Evolutionary conservation across 92 coral and sea anemone genomes (phyloP), one percentile per base, ranked within the genome.

Genomic region (Diadumene lineata): DNA sequence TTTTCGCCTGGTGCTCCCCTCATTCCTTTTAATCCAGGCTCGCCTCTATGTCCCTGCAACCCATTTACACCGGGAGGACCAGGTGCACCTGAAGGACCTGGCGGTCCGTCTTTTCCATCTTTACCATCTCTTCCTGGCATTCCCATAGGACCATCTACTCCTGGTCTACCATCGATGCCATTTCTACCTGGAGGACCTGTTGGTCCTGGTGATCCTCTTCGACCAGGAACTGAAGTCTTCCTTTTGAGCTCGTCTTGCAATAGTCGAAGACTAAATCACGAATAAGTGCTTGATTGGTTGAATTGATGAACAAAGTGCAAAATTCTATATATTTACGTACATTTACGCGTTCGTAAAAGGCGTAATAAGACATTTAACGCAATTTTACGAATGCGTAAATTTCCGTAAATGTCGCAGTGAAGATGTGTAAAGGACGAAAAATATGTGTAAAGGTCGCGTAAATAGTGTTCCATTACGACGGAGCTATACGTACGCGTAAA

Each of bases 1-100:
- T 60, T 77, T 23, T n/a, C 73, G 19, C 92, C 89, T 23, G 61
- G 22, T 26, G 66, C 64, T 1, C 89, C 89, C 22, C 67, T 75
- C 13, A 27, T 38, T 73, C 92, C 92, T 72, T 82, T 87, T 18
- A 75, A 43, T 7, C 92, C 92, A 22, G 48, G 67, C 62, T 78
- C 81, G 34, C 92, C 92, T 34, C 74, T 61, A 31, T 62, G 78
- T 18, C 92, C 92, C 1, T 74, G 78, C 29, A 87, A 66, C 31
- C 92, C 92, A 50, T 87, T 87, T 1, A 87, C 92, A 44, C 92
- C 92, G 0, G 92, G 92, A 60, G 92, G 88, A 10, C 92, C 92
- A 2, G 92, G 34, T 16, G 92, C 61, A 16, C 92, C 92, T 7
- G 88, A 46, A 0, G 88, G 50, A 2, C 92, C 92, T 13, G 85